Evolutionary conservation across 2,888 invertebrate genomes (phyloP), one percentile per base, ranked within the genome.

Genomic region (Taphrorychus bicolor): DNA sequence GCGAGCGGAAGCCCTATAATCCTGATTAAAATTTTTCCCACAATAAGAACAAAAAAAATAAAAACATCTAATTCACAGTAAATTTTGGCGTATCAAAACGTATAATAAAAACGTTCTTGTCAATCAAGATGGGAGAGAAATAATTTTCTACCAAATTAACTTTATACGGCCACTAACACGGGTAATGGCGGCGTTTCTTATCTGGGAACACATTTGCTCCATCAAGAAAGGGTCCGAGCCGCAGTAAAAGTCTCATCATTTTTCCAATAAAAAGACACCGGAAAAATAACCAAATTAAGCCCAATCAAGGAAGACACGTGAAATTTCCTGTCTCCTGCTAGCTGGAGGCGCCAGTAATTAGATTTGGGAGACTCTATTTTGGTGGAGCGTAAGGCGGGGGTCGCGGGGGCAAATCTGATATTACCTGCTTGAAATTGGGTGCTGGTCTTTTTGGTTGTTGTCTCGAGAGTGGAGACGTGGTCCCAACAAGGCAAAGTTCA

Each of bases 271-370:
- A 67, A 58, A 42, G 18, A 22, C 32, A 60, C 63, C 59, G 54
- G 59, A 64, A 63, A 63, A 69, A 62, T 64, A 69, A 69, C 60
- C 56, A 59, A 64, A 64, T 69, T 69, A 69, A 51, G 60, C 51
- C 23, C 56, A 69, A 69, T 69, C 59, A 52, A 69, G 60, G 42
- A 59, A 68, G 51, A 62, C 69, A 63, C 64, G 60, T 60, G 69
- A 69, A 59, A 63, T 69, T 64, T 64, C 52, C 59, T 45, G 48
- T 54, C 53, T 19, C 14, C 53, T 53, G 62, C 23, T 51, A 42
- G 32, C 45, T 21, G 17, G 54, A 52, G 59, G 63, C 67, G 67
- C 52, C 68, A 14, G 58, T 59, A 67, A 67, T 67, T 67, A 32
- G 62, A 67, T 67, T 67, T 67, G 42, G 32, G 54, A 45, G 19